Conservation (phyloP, 2,797 vertebrate genomes). For the Enteromius unitaeniatus region DNA sequence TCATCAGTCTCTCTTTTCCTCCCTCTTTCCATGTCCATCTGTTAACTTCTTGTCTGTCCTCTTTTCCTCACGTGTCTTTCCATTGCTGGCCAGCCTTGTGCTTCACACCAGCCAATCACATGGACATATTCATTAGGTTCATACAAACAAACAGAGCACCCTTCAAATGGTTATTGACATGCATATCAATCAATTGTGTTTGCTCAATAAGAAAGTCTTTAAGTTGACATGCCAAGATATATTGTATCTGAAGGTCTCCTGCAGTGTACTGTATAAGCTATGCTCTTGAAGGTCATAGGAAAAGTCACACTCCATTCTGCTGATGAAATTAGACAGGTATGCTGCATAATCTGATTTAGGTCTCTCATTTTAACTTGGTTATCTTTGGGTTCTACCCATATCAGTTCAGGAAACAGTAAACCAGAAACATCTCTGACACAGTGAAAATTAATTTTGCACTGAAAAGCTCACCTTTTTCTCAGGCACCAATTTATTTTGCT, state of each 20-base stretch:
- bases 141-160: conserved; percentile 7
- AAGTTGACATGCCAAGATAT: conserved; percentile 19
- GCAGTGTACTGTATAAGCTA: not conserved
- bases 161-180: conserved; percentile 25
- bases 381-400: not conserved
- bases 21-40: conserved; percentile 5
- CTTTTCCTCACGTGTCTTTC: not conserved
- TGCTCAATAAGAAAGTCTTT: conserved; percentile 34
- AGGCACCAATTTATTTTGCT: conserved; percentile 3
- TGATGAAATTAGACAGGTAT: conserved; percentile 29
- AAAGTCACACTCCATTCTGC: conserved; percentile 16
- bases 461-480: not conserved
- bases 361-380: conserved; percentile 10
- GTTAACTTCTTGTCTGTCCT: not conserved
- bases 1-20: conserved; percentile 11
- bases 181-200: conserved; percentile 42
- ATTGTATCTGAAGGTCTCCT: conserved; percentile 33
- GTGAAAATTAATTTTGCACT: conserved; percentile 25
- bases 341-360: conserved; percentile 19
- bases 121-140: conserved; percentile 16
- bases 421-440: conserved; percentile 3
- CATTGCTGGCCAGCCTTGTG: not conserved
- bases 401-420: not conserved
- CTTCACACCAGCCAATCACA: conserved; percentile 4
- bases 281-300: conserved; percentile 34